Evolutionary conservation across 2,888 invertebrate genomes (phyloP).

Genomic region (Drosophila algonquin): DNA sequence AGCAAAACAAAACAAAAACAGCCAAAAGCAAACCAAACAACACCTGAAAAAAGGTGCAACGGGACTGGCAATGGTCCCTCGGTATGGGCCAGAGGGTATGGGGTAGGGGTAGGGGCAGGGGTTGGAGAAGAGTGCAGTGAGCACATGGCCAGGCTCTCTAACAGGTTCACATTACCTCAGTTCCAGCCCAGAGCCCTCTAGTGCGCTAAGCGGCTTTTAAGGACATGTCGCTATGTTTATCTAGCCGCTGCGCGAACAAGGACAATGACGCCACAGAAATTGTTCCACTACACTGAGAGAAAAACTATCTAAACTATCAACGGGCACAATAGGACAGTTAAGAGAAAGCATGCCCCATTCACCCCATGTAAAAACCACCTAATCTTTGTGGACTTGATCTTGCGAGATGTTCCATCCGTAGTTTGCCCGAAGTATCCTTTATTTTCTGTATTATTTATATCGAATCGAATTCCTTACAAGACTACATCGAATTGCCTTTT

Average conservation of each 20-base stretch:
- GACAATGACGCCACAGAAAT: conserved; percentile 75
- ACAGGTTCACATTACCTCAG: conserved; percentile 69
- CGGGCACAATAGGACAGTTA: too few relatives aligned
- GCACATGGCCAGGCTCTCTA: conserved; percentile 38
- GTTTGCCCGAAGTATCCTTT: too few relatives aligned
- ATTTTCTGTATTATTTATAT: too few relatives aligned
- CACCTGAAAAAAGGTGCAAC: conserved; percentile 37
- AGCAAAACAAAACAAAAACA: conserved; percentile 24
- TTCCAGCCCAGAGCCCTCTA: conserved; percentile 25
- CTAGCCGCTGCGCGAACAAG: conserved; percentile 54
- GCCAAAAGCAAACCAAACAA: conserved; percentile 28
- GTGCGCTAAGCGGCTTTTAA: conserved; percentile 76
- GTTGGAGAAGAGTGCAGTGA: neutral
- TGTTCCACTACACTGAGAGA: conserved; percentile 21
- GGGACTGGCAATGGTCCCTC: neutral
- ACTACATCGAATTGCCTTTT: too few relatives aligned
- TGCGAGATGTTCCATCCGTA: too few relatives aligned
- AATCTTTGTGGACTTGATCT: too few relatives aligned
- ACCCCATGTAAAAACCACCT: too few relatives aligned
- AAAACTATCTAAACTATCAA: neutral
- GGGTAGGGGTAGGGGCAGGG: neutral
- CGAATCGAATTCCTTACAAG: too few relatives aligned
- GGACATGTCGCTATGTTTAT: conserved; percentile 74
- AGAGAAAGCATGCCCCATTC: too few relatives aligned
- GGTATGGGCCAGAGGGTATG: neutral